Evolutionary conservation across 2,888 invertebrate species (phyloP).

Genomic region (Brenthis hecate): DNA sequence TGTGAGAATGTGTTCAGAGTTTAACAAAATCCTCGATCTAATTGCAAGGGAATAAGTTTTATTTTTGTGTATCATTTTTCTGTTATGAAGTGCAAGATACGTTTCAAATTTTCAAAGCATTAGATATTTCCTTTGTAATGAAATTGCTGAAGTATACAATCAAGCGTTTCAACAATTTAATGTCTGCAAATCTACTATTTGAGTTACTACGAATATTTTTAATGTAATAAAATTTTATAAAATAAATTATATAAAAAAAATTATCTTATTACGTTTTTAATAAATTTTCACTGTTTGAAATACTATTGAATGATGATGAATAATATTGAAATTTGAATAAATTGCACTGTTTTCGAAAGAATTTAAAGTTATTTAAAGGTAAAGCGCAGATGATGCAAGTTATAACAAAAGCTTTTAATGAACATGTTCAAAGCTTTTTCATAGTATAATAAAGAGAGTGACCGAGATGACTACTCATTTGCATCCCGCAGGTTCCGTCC

Average conservation of each 20-base stretch:
- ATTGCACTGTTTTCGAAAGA: neutral
- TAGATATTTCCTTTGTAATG: conserved; percentile 44
- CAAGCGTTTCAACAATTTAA: conserved; percentile 31
- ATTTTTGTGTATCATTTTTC: conserved; percentile 25
- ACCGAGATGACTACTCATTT: conserved; percentile 31
- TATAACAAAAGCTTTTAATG: conserved; percentile 20
- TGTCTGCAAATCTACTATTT: conserved; percentile 1
- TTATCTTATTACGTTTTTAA: no score
- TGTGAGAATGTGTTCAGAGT: conserved; percentile 24
- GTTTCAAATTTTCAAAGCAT: conserved; percentile 41
- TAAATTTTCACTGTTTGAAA: no score
- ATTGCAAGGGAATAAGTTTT: conserved; percentile 25
- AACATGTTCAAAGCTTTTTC: conserved; percentile 17
- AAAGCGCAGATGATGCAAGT: neutral
- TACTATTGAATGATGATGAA: no score
- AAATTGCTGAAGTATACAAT: conserved; percentile 40
- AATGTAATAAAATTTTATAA: neutral
- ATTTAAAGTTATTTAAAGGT: conserved; percentile 5
- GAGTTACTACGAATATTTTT: neutral
- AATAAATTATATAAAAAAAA: no score
- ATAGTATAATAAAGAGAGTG: conserved; percentile 11
- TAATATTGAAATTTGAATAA: no score
- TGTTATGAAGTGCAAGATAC: conserved; percentile 29
- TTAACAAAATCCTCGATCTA: conserved; percentile 18
- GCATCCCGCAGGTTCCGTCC: conserved; percentile 23